Base-by-base conservation (phyloP, 2,797 vertebrate species). In the Silurus lanzhouensis region DNA sequence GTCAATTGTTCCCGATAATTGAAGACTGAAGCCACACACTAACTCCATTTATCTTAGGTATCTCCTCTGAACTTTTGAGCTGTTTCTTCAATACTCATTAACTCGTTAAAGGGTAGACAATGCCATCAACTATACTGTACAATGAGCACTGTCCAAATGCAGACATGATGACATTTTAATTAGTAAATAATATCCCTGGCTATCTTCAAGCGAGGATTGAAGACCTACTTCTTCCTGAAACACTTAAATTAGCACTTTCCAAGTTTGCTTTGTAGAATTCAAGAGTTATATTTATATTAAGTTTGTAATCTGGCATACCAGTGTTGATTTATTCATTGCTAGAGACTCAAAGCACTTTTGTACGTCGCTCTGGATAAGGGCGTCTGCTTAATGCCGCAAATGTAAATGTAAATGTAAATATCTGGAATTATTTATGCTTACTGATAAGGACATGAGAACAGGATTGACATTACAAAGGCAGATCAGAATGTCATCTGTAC, bases 111-210 rank as follows among this genome's bases (percentile, higher is more conserved):
- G 71, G 14, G 6, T 57, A 25, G 55, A 72, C 55, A 78, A 71
- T n/a, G 72, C 31, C n/a, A 58, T 25, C 61, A 52, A 27, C 48
- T 20, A 68, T 74, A 46, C 48, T 27, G 46, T 74, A 44, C 71
- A 63, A 78, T 83, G 17, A 79, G 64, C 52, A 67, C 81, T 74
- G 83, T 71, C 46, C 48, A 80, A 80, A 57, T 58, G 20, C 25
- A 77, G 15, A 76, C 75, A 38, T 60, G 27, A 58, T 77, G 75
- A 31, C 55, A 77, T 60, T 58, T 77, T 77, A 77, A 38, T 31
- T 17, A 13, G 17, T 60, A 77, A 77, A 31, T 77, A 38, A 6
- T 27, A 38, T 38, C 38, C 38, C 38, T 38, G 38, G 4, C 4
- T 38, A 38, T 38, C 38, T 38, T 38, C 38, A 38, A 38, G 38